Conservation (phyloP, 2,797 vertebrate genomes). For the Ficedula albicollis region DNA sequence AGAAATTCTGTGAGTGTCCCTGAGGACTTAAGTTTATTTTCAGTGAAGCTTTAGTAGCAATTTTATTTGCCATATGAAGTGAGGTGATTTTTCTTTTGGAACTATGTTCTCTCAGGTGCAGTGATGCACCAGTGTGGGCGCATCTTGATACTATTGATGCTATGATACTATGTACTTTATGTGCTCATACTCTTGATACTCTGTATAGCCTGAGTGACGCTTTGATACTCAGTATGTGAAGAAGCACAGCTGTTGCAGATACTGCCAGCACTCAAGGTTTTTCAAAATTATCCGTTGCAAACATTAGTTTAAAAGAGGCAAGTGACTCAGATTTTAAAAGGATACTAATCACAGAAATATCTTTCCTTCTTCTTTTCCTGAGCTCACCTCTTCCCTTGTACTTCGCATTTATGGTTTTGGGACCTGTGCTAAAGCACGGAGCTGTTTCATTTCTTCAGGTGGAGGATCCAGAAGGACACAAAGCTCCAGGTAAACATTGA, state of each 20-base stretch:
- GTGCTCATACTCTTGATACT: background rate
- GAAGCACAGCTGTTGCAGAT: background rate
- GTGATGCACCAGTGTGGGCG: background rate
- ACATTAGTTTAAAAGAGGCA: background rate
- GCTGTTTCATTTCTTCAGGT: background rate
- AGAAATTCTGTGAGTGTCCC: background rate
- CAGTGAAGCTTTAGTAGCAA: background rate
- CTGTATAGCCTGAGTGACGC: background rate
- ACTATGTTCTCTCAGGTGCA: accelerated
- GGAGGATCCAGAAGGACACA: accelerated
- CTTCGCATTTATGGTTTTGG: background rate
- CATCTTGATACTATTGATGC: too few relatives aligned
- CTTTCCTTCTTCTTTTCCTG: background rate
- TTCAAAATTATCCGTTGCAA: background rate
- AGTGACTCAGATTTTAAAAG: background rate
- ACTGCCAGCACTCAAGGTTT: background rate
- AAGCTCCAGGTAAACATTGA: background rate
- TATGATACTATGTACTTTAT: too few relatives aligned
- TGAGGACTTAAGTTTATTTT: background rate
- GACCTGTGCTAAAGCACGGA: background rate
- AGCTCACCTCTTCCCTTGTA: background rate
- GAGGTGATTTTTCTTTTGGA: background rate
- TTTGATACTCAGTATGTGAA: background rate
- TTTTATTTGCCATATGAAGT: background rate
- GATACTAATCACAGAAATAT: background rate